phyloP scores from a whole-genome alignment of 37 sponge, comb jelly and placozoan species.

The Ephydatia muelleri region DNA sequence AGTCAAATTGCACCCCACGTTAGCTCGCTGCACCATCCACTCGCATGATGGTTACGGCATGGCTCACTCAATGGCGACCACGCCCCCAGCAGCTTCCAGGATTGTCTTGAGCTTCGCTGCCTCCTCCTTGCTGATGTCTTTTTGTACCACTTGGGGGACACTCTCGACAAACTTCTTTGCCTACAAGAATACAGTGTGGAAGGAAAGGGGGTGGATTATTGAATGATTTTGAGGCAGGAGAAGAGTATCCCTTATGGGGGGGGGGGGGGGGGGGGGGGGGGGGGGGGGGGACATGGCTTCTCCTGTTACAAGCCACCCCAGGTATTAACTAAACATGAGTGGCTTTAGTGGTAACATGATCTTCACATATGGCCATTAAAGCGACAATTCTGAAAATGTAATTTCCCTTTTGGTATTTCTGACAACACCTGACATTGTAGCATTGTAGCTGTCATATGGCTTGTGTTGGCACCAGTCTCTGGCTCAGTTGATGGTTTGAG shows the following conservation, averaged over 20 bases:
- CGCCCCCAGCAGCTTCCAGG: constrained; percentile 88
- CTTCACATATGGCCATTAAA: no score
- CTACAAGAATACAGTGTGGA: constrained; percentile 17
- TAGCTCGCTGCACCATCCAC: no score
- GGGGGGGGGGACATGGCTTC: not conserved
- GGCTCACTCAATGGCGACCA: constrained; percentile 73
- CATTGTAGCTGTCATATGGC: no score
- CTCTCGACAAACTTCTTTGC: constrained; percentile 92
- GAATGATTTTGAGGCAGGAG: not conserved
- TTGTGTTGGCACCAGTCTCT: no score
- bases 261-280: not conserved
- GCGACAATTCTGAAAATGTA: no score
- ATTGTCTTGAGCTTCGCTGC: constrained; percentile 71
- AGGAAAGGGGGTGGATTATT: not conserved
- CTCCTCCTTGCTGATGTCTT: constrained; percentile 77
- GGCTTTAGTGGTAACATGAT: no score
- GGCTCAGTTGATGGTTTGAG: no score
- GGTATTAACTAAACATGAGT: no score
- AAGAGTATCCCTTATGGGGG: not conserved
- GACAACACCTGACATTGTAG: no score
- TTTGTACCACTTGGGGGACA: constrained; percentile 73
- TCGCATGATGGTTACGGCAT: no score
- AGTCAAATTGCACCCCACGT: no score
- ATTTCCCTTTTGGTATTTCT: no score
- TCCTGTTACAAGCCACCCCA: not conserved